phyloP scores from a whole-genome alignment of 2,797 vertebrate genomes.

The Melopsittacus undulatus region DNA sequence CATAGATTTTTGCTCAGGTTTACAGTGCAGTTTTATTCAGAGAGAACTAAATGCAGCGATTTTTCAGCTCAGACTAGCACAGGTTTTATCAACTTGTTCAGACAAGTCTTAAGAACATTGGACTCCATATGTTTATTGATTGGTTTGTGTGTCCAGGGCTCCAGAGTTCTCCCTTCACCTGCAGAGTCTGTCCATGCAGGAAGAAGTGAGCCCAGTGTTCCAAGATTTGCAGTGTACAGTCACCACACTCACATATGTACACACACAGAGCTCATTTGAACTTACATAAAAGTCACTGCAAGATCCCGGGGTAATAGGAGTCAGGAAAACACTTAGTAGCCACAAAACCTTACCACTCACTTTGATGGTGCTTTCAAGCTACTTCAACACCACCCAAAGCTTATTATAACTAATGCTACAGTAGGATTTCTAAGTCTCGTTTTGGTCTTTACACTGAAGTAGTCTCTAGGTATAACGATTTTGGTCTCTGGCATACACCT shows the following conservation, averaged over 20 bases:
- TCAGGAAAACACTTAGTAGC: not conserved
- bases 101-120: not conserved
- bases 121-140: not conserved
- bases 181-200: not conserved
- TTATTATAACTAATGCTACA: not conserved
- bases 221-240: not conserved
- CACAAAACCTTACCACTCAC: not conserved
- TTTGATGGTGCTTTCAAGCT: not conserved
- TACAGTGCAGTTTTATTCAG: not conserved
- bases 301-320: not conserved
- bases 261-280: not conserved
- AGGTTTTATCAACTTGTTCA: not conserved
- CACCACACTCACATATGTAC: not conserved
- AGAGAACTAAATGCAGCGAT: not conserved
- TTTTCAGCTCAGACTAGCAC: not conserved
- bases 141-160: not conserved
- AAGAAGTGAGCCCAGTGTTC: accelerated
- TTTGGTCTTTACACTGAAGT: not conserved
- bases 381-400: not conserved
- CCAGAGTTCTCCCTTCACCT: not conserved
- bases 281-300: not conserved
- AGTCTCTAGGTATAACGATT: not conserved
- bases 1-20: slow-evolving; percentile 27
- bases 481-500: not conserved
- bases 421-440: not conserved